These are phyloP conservation scores for Struthidea cinerea DNA, from an alignment of 2,113 vertebrate genomes.

Conservation along the genomic window DNA sequence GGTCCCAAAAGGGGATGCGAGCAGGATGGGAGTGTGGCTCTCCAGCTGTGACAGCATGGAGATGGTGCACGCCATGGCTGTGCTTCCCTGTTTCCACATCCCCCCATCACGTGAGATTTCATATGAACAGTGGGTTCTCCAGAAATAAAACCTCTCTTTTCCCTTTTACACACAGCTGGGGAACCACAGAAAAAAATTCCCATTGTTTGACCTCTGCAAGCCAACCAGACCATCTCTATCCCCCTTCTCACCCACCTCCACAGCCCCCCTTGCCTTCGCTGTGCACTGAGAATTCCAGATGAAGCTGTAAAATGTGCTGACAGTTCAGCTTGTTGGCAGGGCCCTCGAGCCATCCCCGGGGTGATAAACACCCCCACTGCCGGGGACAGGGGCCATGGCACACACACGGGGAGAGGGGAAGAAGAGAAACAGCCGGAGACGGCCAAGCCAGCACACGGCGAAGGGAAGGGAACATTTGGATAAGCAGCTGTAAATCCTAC, in stretches of 20 bases:
- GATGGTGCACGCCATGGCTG: rapidly evolving
- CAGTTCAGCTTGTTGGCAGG: rapidly evolving
- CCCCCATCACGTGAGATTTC: neutral
- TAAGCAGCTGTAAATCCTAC: slow-evolving; percentile 13
- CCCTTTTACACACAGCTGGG: neutral
- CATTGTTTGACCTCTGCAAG: neutral
- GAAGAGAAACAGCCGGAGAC: neutral
- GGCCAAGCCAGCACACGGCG: rapidly evolving
- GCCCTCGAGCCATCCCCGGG: neutral
- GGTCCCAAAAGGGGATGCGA: rapidly evolving
- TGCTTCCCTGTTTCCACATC: too few species aligned
- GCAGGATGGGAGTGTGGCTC: neutral
- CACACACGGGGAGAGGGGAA: rapidly evolving
- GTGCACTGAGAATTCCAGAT: neutral
- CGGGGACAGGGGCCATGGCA: neutral
- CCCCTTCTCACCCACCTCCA: neutral
- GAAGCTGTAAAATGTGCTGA: slow-evolving; percentile 16
- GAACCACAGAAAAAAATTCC: neutral
- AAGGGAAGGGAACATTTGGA: neutral
- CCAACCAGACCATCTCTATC: rapidly evolving
- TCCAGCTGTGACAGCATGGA: rapidly evolving
- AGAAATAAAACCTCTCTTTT: neutral
- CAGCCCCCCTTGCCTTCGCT: rapidly evolving
- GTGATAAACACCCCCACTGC: neutral
- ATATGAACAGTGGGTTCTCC: rapidly evolving